Base-by-base conservation (phyloP, 2,113 vertebrate species). In the Amblyopsis rosae region DNA sequence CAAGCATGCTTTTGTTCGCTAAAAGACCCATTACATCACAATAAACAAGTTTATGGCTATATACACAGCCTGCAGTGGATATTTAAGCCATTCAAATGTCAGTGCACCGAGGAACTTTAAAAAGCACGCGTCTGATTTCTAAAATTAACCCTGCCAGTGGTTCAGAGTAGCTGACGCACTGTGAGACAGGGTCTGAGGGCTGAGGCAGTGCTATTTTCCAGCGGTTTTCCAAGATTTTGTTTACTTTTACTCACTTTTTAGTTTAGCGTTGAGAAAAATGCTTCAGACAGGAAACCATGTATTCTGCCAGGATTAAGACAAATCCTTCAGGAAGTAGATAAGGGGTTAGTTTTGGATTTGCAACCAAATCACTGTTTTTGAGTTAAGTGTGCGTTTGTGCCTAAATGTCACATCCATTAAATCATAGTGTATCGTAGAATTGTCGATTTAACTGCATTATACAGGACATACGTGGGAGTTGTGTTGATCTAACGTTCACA, bases 71-170 rank as follows among this genome's bases (percentile, higher is more conserved):
- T 11, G 62, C 19, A 62, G 68, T 13, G 47, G 53, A 17, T 1
- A 65, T 74, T 66, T 17, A 68, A 69, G 62, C 59, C 65, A 66
- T 65, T 79, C 64, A 84, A 82, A 84, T 87, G 82, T 82, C 85
- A 84, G 55, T 70, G 67, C 67, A 65, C 77, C 12, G 0, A 69
- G 6, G 69, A 59, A 41, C n/a, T 26, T 56, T 65, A 72, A 72
- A 61, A 53, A 65, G 64, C 69, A 65, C 60, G 72, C 62, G 80
- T 81, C 12, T 72, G 65, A 84, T 73, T 69, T 65, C 64, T 80
- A 70, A 48, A 82, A 76, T 76, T 76, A 82, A 80, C 64, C 68
- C 45, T 59, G 60, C 69, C 48, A 54, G 70, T 59, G 64, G 67
- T n/a, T 51, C 5, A 17, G 67, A 73, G 61, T 13, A 10, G 66